Percentiles rank a stretch among this genome's conserved stretches.
Evolutionary conservation across 1,140 invertebrate species (phyloP).

Genomic region (Eumeta japonica): DNA sequence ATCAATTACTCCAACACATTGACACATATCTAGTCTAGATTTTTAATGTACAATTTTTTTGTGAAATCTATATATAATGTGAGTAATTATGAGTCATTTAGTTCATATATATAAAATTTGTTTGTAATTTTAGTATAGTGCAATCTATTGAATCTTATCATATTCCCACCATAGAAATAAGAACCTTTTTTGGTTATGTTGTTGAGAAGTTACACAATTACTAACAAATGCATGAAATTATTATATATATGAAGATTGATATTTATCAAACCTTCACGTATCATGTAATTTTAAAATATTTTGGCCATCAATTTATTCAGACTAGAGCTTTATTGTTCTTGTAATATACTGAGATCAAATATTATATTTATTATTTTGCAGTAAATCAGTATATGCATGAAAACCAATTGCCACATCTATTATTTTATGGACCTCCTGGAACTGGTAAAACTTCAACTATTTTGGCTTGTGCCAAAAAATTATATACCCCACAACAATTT

Average conservation of each 20-base stretch:
- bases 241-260: neutral
- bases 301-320: constrained; percentile 2
- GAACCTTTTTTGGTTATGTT: neutral
- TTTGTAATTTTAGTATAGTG: too few species aligned
- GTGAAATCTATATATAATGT: too few species aligned
- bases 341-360: neutral
- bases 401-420: constrained; percentile 90
- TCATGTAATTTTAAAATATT: neutral
- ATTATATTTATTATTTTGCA: constrained; percentile 54
- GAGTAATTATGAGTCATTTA: too few species aligned
- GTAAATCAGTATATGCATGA: constrained; percentile 92
- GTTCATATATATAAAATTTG: too few species aligned
- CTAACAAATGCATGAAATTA: neutral
- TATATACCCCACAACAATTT: constrained; percentile 89
- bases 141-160: too few species aligned
- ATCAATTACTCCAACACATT: too few species aligned
- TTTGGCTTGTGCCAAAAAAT: constrained; percentile 89
- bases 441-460: constrained; percentile 99
- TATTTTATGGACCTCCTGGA: constrained; percentile 98
- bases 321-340: constrained; percentile 5
- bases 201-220: neutral
- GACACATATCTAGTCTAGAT: too few species aligned
- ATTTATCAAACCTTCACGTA: neutral
- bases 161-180: too few species aligned
- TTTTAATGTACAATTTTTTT: too few species aligned